Evolutionary conservation across 1,140 invertebrate species (phyloP).

Genomic region (Teleogryllus occipitalis): DNA sequence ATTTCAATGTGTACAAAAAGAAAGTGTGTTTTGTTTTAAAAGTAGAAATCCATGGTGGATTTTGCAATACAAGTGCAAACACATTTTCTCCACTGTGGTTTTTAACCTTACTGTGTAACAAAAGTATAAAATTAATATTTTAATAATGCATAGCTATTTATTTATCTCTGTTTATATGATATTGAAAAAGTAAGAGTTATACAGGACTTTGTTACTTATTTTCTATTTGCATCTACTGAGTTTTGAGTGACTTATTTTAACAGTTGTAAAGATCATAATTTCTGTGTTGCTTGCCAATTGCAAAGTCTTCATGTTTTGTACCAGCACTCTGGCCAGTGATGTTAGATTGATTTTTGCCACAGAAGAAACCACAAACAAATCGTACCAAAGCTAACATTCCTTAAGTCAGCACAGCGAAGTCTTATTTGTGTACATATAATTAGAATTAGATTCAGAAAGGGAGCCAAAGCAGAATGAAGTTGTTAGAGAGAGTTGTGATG

Average conservation of each 20-base stretch:
- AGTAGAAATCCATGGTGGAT: not conserved
- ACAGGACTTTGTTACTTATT: not conserved
- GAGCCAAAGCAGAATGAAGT: not conserved
- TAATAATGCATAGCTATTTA: not conserved
- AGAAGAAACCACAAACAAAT: conserved; percentile 11
- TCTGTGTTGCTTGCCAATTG: not conserved
- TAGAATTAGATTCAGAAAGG: not conserved
- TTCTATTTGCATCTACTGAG: not conserved
- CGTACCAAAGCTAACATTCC: conserved; percentile 27
- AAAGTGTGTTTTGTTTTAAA: not conserved
- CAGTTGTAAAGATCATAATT: not conserved
- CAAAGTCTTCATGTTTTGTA: not conserved
- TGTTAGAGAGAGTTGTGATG: conserved; percentile 8
- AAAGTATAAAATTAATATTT: not conserved
- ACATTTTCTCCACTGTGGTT: not conserved
- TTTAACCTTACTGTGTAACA: not conserved
- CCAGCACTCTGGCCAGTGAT: not conserved
- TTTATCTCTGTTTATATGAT: not conserved
- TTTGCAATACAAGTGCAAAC: not conserved
- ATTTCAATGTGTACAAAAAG: not conserved
- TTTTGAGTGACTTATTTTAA: not conserved
- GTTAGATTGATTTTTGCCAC: too few species aligned
- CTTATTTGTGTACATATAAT: conserved; percentile 6
- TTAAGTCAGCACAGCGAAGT: conserved; percentile 14
- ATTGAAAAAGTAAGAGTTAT: not conserved